Evolutionary conservation across 1,140 invertebrate species (phyloP).

Genomic region (Formica selysi): DNA sequence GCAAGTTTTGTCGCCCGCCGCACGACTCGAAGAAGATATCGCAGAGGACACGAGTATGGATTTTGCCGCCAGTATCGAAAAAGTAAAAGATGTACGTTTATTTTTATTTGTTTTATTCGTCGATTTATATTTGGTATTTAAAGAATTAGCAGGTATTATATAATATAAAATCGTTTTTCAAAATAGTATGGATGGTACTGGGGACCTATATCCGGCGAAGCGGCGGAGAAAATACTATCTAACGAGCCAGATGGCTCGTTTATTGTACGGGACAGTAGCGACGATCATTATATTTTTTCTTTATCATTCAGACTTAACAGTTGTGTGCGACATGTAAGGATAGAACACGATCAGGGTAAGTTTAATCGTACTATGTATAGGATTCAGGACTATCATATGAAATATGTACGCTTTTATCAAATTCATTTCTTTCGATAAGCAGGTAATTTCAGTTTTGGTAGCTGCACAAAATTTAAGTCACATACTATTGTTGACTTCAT

Average conservation of each 20-base stretch:
- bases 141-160: not conserved
- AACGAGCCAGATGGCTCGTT: slow-evolving; percentile 98
- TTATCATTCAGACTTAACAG: slow-evolving; percentile 98
- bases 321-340: slow-evolving; percentile 97
- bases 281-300: slow-evolving; percentile 99
- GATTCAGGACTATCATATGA: not conserved
- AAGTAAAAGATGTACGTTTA: slow-evolving; percentile 95
- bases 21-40: slow-evolving; percentile 82
- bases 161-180: slow-evolving; percentile 37
- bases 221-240: slow-evolving; percentile 96
- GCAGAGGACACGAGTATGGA: slow-evolving; percentile 89
- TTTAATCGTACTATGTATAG: not conserved
- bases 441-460: slow-evolving; percentile 99
- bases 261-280: slow-evolving; percentile 98
- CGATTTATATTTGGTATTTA: not conserved
- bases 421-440: slow-evolving; percentile 63
- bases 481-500: slow-evolving; percentile 99
- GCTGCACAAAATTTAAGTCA: slow-evolving; percentile 97
- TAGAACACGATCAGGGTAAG: slow-evolving; percentile 98
- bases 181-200: slow-evolving; percentile 99
- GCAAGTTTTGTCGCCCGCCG: slow-evolving; percentile 70
- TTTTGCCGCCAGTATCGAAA: slow-evolving; percentile 96
- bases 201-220: slow-evolving; percentile 97
- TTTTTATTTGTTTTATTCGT: slow-evolving; percentile 27
- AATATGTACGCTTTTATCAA: not conserved